Conservation (phyloP, 2,797 vertebrate genomes). For the Rhinophrynus dorsalis region DNA sequence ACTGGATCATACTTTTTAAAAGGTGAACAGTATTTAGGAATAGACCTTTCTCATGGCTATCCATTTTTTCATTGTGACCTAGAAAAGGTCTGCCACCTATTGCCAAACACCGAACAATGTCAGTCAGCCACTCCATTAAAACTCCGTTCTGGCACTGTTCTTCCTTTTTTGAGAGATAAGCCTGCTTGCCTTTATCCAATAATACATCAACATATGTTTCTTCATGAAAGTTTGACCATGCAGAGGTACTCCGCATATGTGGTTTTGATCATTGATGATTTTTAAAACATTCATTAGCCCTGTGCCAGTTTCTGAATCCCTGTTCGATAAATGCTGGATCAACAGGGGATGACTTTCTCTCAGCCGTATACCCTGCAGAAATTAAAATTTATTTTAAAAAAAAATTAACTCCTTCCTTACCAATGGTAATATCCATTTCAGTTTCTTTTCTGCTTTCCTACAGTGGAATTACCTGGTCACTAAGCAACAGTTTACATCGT, state of each 20-base stretch:
- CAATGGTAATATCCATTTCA: too few species aligned
- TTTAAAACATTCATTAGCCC: neutral
- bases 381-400: too few species aligned
- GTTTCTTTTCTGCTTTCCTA: too few species aligned
- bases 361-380: too few species aligned
- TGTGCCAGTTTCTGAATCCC: constrained; percentile 9
- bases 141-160: neutral
- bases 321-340: neutral
- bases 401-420: too few species aligned
- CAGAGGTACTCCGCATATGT: neutral
- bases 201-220: neutral
- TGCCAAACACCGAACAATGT: neutral
- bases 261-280: neutral
- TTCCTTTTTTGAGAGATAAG: neutral
- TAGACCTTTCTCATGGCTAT: neutral
- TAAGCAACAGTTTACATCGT: too few species aligned
- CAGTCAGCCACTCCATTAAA: neutral
- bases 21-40: too few species aligned
- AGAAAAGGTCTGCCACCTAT: too few species aligned
- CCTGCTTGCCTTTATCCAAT: neutral
- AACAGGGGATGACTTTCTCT: too few species aligned
- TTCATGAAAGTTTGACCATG: neutral
- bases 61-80: neutral
- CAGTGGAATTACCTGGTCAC: too few species aligned
- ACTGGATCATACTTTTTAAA: neutral